Conservation (phyloP, 2,113 vertebrate genomes). For the Micronisus gabar region DNA sequence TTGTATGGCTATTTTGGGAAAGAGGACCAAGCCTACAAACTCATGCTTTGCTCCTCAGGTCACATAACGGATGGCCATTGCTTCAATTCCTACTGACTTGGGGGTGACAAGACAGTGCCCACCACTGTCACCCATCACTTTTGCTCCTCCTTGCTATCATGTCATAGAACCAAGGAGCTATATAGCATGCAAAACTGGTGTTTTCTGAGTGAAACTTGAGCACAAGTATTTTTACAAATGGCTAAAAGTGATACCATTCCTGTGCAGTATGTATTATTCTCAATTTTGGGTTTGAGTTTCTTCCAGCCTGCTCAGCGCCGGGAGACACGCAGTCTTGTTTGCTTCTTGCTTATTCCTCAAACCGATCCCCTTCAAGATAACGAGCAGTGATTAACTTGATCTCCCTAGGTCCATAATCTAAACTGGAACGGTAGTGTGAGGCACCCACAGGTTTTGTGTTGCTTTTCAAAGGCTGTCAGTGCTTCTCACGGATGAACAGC, state of each 20-base stretch:
- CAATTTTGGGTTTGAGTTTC: neutral
- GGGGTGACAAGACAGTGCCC: neutral
- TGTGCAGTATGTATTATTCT: neutral
- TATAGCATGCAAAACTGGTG: neutral
- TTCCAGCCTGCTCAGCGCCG: rapidly evolving
- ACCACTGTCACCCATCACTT: neutral
- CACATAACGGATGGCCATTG: neutral
- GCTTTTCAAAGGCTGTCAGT: neutral
- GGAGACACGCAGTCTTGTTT: neutral
- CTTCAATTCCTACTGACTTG: neutral
- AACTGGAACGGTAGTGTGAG: neutral
- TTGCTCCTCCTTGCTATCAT: neutral
- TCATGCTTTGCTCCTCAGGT: neutral
- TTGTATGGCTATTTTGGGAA: neutral
- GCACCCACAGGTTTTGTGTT: neutral
- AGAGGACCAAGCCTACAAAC: neutral
- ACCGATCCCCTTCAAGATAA: neutral
- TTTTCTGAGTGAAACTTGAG: neutral
- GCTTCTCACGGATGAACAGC: neutral
- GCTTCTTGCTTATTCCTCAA: neutral
- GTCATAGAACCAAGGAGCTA: neutral
- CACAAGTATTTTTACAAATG: neutral
- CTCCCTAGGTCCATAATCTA: neutral
- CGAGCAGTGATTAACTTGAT: neutral
- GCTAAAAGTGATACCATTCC: neutral